Evolutionary conservation across 2,888 invertebrate species (phyloP), one percentile per base, ranked within the genome.

Genomic region (Beris chalybata): DNA sequence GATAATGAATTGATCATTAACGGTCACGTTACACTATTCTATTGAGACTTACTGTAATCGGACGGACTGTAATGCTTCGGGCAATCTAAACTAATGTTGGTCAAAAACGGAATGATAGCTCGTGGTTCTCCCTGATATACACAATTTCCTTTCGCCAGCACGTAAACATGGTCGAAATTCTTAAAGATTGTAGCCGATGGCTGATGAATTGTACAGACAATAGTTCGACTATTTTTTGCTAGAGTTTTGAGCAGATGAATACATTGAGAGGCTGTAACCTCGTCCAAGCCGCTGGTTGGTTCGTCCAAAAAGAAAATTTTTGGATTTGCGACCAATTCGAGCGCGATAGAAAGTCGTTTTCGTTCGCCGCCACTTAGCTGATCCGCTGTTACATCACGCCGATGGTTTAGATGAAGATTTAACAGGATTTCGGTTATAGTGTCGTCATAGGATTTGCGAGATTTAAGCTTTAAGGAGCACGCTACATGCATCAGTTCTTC

Each of bases 281-380:
- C 87, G 74, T 89, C 89, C 71, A 89, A 74, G 0, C 89, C 89
- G 71, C 88, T 88, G 0, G 92, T 92, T 0, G 92, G 92, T 78
- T 92, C 92, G 76, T 92, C 92, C 72, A 92, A 83, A 78, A 92
- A 92, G 82, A 93, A 90, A 22, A 92, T 86, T 30, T 90, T 90
- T 0, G 92, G 93, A 78, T 93, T 92, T 78, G 91, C 91, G 65
- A 93, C 89, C 71, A 93, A 81, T 76, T 93, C 93, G 68, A 92
- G 78, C 1, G 92, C 93, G 71, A 93, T 91, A 11, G 92, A 90
- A 70, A 93, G 83, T 69, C 88, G 81, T 77, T 92, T 93, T 70
- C 89, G 86, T 79, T 93, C 92, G 2, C 93, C 93, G 30, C 93
- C 93, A 15, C 92, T 92, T 43, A 88, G 77, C 66, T 82, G 82